A percentile compares a stretch with the other conserved stretches of the same genome.
Evolutionary conservation across 2,113 vertebrate species (phyloP).

Genomic region (Camarhynchus parvulus): DNA sequence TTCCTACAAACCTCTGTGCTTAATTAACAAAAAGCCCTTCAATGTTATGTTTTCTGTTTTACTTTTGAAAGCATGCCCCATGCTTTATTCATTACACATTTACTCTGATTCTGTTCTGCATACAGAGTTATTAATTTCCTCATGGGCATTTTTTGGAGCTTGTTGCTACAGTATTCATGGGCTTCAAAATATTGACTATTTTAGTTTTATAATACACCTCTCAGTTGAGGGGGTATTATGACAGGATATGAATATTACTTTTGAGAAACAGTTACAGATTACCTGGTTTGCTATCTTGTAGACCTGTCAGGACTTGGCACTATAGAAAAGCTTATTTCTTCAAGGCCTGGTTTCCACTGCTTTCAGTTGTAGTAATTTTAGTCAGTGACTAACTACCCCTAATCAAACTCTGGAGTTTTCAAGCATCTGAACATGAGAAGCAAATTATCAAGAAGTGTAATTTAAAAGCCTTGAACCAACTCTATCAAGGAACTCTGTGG

Average conservation of each 20-base stretch:
- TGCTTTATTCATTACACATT: slow-evolving; percentile 19
- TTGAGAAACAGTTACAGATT: not conserved
- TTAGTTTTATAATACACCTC: not conserved
- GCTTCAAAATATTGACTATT: slow-evolving; percentile 9
- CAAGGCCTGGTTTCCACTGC: not conserved
- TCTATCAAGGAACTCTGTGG: not conserved
- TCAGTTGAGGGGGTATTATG: not conserved
- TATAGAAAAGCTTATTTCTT: not conserved
- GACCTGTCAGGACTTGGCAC: not conserved
- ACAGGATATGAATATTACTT: not conserved
- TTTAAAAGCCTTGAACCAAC: not conserved
- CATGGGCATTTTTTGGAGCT: not conserved
- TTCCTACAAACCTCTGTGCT: not conserved
- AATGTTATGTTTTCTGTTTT: not conserved
- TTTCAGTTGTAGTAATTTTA: not conserved
- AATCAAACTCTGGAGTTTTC: not conserved
- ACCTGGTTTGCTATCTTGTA: not conserved
- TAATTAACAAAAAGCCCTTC: not conserved
- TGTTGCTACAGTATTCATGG: not conserved
- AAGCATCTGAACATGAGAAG: not conserved
- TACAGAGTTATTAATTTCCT: slow-evolving; percentile 21
- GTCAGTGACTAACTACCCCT: not conserved
- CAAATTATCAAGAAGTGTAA: not conserved
- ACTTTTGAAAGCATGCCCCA: not conserved
- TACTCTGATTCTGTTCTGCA: not conserved